A percentile compares a stretch with the other conserved stretches of the same genome.
These are phyloP conservation scores for Acropternis orthonyx DNA, from an alignment of 2,797 vertebrate genomes.

Conservation along the genomic window DNA sequence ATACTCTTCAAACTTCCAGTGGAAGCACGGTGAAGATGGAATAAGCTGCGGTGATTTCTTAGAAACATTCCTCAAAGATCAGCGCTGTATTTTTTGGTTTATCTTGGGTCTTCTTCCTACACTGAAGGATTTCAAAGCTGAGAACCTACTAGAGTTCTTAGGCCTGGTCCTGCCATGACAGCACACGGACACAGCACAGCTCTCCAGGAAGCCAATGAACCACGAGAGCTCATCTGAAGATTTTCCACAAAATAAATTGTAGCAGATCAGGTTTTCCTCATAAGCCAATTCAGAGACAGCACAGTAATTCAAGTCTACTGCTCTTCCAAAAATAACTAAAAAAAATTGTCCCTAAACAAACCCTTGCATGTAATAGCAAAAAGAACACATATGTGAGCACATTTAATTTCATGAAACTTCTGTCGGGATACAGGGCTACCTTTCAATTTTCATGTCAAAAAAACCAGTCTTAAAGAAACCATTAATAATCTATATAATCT, in stretches of 20 bases:
- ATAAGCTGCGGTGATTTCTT: background rate
- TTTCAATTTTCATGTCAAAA: background rate
- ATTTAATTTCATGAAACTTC: background rate
- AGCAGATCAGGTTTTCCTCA: background rate
- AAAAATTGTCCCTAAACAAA: background rate
- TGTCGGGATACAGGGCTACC: background rate
- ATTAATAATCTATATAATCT: background rate
- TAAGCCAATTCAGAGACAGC: background rate
- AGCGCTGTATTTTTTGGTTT: background rate
- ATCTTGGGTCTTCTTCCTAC: background rate
- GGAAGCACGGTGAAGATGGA: background rate
- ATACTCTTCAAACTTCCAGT: background rate
- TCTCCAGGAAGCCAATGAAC: constrained; percentile 30
- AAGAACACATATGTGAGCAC: background rate
- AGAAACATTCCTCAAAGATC: background rate
- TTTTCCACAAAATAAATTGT: background rate
- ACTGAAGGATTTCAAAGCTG: background rate
- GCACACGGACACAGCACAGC: background rate
- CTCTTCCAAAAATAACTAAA: background rate
- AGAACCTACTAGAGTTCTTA: background rate
- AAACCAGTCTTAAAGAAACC: background rate
- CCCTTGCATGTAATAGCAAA: background rate
- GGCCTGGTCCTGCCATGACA: background rate
- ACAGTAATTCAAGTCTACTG: background rate
- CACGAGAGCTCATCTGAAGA: background rate